Percentiles rank a stretch among this genome's conserved stretches.
phyloP scores from a whole-genome alignment of 2,113 vertebrate species.

The Otis tarda region DNA sequence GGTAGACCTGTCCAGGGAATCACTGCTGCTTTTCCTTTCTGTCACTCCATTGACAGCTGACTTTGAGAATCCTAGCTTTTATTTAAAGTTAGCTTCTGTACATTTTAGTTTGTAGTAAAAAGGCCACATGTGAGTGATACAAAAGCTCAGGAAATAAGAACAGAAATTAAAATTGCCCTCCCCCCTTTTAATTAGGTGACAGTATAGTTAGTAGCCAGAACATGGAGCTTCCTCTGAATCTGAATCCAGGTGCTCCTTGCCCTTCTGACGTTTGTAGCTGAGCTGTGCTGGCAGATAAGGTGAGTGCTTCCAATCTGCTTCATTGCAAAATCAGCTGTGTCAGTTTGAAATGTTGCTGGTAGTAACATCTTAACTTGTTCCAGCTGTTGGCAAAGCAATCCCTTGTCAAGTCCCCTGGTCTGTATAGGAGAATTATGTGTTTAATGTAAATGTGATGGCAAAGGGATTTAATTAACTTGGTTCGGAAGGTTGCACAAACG shows the following conservation, averaged over 20 bases:
- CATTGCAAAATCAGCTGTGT: not conserved
- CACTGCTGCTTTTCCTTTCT: not conserved
- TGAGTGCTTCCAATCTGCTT: not conserved
- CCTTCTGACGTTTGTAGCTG: not conserved
- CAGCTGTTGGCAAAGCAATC: not conserved
- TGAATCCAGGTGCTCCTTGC: not conserved
- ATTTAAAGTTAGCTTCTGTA: not conserved
- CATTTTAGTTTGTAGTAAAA: not conserved
- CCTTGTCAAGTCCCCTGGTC: not conserved
- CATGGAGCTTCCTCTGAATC: not conserved
- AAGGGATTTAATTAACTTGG: not conserved
- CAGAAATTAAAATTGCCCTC: not conserved
- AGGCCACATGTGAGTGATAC: not conserved
- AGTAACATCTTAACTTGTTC: constrained; percentile 7
- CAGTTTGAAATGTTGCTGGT: not conserved
- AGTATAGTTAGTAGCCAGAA: not conserved
- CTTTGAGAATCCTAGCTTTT: not conserved
- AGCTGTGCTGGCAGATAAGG: not conserved
- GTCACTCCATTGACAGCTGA: not conserved
- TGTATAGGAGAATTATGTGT: not conserved
- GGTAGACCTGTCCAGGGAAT: not conserved
- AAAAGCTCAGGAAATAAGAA: not conserved
- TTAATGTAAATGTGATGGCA: not conserved
- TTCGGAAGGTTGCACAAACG: not conserved
- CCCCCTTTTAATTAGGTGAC: not conserved